Base-by-base conservation (phyloP, 2,888 invertebrate species). In the Rhagonycha fulva region DNA sequence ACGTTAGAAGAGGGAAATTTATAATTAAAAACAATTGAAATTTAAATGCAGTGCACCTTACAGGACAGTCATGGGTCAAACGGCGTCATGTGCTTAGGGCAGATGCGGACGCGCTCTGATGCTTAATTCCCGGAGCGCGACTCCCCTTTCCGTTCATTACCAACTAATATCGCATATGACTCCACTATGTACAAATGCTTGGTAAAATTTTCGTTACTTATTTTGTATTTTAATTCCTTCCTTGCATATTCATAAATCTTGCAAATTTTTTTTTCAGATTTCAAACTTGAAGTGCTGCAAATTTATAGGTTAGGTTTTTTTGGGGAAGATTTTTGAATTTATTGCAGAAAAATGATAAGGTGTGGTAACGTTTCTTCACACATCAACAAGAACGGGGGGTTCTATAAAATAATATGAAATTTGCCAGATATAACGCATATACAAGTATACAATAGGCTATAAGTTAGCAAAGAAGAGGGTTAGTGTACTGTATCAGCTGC, bases 21-120 rank as follows among this genome's bases (percentile, higher is more conserved):
- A 68, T 71, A 68, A 72, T 71, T 61, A 62, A 66, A 60, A 74
- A 66, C 71, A 77, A 74, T 74, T 77, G 77, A 69, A 70, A 77
- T 75, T 77, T 73, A 78, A 74, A 78, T 76, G 62, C 71, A 68
- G 71, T 68, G 73, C 78, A 75, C 78, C 76, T 75, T 80, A 71
- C 76, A 73, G 72, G 30, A 72, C 28, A 76, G 73, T 79, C 76
- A 75, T 68, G 79, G 80, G 79, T 80, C 75, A 81, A 80, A 80
- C 68, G 77, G 75, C 82, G 80, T 81, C 82, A 82, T 81, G 78
- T 82, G 82, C 78, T 68, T 68, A 75, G 78, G 76, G 80, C 82
- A 82, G 81, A 82, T 81, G 81, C 70, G 77, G 82, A 82, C 76
- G 76, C 82, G 82, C 81, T 80, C 79, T 71, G 80, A 70, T 81